Base-by-base conservation (phyloP, 2,113 vertebrate genomes). In the Centropus bengalensis region DNA sequence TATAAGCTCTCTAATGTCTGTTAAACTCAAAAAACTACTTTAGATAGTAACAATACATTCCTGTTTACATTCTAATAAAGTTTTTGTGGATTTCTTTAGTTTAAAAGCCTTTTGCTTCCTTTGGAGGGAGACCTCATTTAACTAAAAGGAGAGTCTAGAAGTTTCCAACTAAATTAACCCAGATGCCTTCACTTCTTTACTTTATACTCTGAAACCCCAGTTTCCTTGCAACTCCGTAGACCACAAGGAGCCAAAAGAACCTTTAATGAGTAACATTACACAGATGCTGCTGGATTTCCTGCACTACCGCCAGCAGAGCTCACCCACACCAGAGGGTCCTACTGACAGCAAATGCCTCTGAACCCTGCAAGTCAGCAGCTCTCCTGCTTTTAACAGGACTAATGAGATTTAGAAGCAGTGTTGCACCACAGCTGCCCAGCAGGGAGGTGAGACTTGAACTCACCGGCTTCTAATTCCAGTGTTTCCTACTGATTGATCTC, bases 391-490 rank as follows among this genome's bases (percentile, higher is more conserved):
- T 91, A 94, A 89, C 67, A 55, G 56, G 56, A 51, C 78, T 93
- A 93, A 90, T 80, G 59, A 86, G 82, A 86, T 90, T 93, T 83
- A 90, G 68, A 59, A 88, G 78, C 83, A 69, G 19, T 10, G 26
- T 78, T 85, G 81, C 36, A 49, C 62, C 55, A 15, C 2, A 69
- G 19, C 66, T 1, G 3, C 77, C 49, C 59, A 58, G 52, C 9
- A 0, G 54, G 66, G 13, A 66, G 24, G 45, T 14, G 9, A 78
- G 60, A 77, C 32, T 88, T 86, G 52, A 64, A 59, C 14, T 68
- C 86, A 49, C 14, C 38, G 56, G 77, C 67, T 84, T 82, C 77
- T 89, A 6, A 82, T 86, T 69, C 28, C 18, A n/a, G 11, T n/a
- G 58, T 30, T 89, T 60, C 81, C 84, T 92, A 76, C 63, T 62